Conservation (phyloP, 1,140 invertebrate species). For the Colletes gigas region DNA sequence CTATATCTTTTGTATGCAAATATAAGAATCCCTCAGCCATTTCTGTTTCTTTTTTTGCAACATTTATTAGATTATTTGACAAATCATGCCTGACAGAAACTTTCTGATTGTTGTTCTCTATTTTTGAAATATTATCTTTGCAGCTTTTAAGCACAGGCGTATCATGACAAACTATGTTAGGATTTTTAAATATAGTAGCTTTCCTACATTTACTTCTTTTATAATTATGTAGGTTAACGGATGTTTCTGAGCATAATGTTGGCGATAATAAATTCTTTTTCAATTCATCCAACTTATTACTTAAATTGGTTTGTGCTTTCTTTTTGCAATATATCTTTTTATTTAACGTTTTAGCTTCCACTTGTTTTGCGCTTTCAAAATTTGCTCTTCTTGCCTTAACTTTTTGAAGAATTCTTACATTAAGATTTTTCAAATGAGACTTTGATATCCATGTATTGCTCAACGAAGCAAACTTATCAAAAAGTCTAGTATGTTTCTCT, state of each 20-base stretch:
- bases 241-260: background rate
- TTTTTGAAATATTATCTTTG: conserved; percentile 7
- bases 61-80: conserved; percentile 19
- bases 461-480: conserved; percentile 33
- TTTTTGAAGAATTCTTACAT: conserved; percentile 41
- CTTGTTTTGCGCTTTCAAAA: conserved; percentile 8
- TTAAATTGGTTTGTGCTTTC: background rate
- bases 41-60: conserved; percentile 48
- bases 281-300: background rate
- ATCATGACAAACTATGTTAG: background rate
- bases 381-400: conserved; percentile 24
- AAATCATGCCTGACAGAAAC: background rate
- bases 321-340: conserved; percentile 7
- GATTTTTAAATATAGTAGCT: background rate
- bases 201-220: conserved; percentile 4
- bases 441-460: conserved; percentile 17
- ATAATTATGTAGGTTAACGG: background rate
- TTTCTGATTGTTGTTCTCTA: background rate
- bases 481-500: conserved; percentile 34
- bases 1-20: conserved; percentile 48
- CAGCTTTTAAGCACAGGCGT: too few species aligned
- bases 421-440: conserved; percentile 50
- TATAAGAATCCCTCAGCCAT: conserved; percentile 53
- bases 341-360: background rate
- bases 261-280: background rate